A percentile compares a stretch with the other conserved stretches of the same genome.
Evolutionary conservation across 2,888 invertebrate species (phyloP).

Genomic region (Brenthis daphne): DNA sequence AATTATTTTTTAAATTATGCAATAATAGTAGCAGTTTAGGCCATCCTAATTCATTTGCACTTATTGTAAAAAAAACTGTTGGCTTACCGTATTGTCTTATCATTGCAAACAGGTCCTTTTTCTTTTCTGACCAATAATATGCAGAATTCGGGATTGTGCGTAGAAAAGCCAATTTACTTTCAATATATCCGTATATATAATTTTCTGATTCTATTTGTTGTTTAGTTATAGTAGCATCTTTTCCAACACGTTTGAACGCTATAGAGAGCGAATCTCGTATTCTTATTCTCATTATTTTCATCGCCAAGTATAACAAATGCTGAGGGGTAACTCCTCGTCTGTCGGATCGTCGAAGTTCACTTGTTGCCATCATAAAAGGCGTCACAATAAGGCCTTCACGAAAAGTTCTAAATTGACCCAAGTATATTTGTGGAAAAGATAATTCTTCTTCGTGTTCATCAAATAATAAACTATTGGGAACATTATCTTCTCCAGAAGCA

Average conservation of each 20-base stretch:
- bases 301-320: slow-evolving; percentile 47
- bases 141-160: slow-evolving; percentile 42
- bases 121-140: slow-evolving; percentile 29
- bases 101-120: slow-evolving; percentile 51
- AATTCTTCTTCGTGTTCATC: slow-evolving; percentile 34
- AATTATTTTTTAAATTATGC: slow-evolving; percentile 40
- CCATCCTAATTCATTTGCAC: slow-evolving; percentile 52
- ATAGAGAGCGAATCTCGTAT: background rate
- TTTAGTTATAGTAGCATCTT: no score
- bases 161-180: slow-evolving; percentile 47
- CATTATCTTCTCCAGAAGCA: slow-evolving; percentile 23
- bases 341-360: slow-evolving; percentile 50
- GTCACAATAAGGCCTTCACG: slow-evolving; percentile 43
- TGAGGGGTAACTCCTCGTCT: slow-evolving; percentile 49
- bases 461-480: slow-evolving; percentile 18
- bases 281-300: slow-evolving; percentile 47
- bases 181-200: slow-evolving; percentile 14
- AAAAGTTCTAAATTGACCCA: slow-evolving; percentile 43
- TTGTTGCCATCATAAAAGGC: slow-evolving; percentile 48
- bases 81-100: slow-evolving; percentile 55
- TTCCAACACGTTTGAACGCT: no score
- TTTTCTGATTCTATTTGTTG: no score
- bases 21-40: slow-evolving; percentile 41
- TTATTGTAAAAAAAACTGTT: slow-evolving; percentile 51
- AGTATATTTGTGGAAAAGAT: slow-evolving; percentile 46